Evolutionary conservation across 2,113 vertebrate genomes (phyloP), one percentile per base, ranked within the genome.

Genomic region (Globicephala melas): DNA sequence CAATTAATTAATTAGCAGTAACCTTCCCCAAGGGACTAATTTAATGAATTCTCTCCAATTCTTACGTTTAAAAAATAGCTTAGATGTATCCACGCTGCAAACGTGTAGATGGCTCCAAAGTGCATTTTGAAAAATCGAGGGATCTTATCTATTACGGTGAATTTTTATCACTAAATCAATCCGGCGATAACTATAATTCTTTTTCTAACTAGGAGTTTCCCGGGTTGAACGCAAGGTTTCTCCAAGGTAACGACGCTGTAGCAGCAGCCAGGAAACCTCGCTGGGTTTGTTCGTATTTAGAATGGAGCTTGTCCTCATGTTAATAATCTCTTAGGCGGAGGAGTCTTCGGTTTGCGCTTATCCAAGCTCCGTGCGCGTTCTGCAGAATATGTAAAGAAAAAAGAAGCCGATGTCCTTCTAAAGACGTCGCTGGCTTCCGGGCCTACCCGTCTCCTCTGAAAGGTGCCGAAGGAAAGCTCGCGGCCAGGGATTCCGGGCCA

Each of bases 1-100:
- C 98, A 98, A 98, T 99, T 99, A 99, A 99, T 99, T 98, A 99
- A 99, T 98, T 99, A 98, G 98, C 97, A 95, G 93, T 98, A 98
- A 98, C 92, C 97, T 97, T 97, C 98, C 98, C 97, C 98, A 87
- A 96, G 98, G 97, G 98, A 98, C 97, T 95, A 97, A 97, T 96
- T 98, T 96, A 98, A 98, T 97, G 95, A 98, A 98, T 98, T 97
- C 93, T 96, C 91, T 92, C 62, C 95, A 96, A 97, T 95, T 93
- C 96, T 50, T 76, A 94, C 94, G 95, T 93, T 10, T 8, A 20
- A 71, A 79, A 67, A 89, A 94, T 28, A 85, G 92, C 77, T 58
- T 95, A 96, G 68, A 63, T 10, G 79, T 85, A 87, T 96, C 65
- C 53, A 73, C 13, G 88, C 23, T 63, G 96, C 33, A 95, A 97